A percentile compares a stretch with the other conserved stretches of the same genome.
phyloP scores from a whole-genome alignment of 2,888 invertebrate species.

The Parnassius mnemosyne region DNA sequence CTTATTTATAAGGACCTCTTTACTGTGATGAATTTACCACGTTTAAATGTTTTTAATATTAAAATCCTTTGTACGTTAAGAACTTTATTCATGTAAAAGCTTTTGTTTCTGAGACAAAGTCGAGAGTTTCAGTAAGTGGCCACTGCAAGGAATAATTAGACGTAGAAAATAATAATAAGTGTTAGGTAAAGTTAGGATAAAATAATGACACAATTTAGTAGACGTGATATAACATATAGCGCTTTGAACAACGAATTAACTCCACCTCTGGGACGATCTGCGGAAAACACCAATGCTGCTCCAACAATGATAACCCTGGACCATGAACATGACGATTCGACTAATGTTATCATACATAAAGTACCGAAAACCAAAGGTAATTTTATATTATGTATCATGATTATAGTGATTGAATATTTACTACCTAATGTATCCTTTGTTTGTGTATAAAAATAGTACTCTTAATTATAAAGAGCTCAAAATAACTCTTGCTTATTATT shows the following conservation, averaged over 20 bases:
- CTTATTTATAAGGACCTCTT: conserved; percentile 32
- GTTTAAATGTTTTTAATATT: conserved; percentile 21
- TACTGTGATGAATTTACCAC: conserved; percentile 30
- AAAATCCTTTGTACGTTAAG: conserved; percentile 51
- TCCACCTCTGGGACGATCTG: conserved; percentile 55
- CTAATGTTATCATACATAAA: conserved; percentile 91
- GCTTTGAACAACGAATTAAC: conserved; percentile 68
- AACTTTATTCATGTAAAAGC: conserved; percentile 47
- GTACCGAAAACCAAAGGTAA: conserved; percentile 83
- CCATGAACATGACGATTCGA: conserved; percentile 71
- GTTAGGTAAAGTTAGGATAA: conserved; percentile 33
- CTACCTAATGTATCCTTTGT: conserved; percentile 13
- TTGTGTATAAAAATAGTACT: conserved; percentile 8
- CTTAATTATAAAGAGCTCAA: conserved; percentile 11
- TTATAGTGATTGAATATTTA: not conserved
- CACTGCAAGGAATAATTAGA: conserved; percentile 46
- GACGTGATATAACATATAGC: conserved; percentile 69
- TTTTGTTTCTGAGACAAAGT: conserved; percentile 62
- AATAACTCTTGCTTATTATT: conserved; percentile 22
- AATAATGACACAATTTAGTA: conserved; percentile 67
- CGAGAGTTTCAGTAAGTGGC: conserved; percentile 59
- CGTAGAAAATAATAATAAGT: conserved; percentile 46
- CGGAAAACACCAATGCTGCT: conserved; percentile 50
- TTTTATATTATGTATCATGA: not conserved
- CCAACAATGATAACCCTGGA: conserved; percentile 66